These are phyloP conservation scores for Drosophila subobscura DNA, from an alignment of 1,140 invertebrate species.

Conservation along the genomic window DNA sequence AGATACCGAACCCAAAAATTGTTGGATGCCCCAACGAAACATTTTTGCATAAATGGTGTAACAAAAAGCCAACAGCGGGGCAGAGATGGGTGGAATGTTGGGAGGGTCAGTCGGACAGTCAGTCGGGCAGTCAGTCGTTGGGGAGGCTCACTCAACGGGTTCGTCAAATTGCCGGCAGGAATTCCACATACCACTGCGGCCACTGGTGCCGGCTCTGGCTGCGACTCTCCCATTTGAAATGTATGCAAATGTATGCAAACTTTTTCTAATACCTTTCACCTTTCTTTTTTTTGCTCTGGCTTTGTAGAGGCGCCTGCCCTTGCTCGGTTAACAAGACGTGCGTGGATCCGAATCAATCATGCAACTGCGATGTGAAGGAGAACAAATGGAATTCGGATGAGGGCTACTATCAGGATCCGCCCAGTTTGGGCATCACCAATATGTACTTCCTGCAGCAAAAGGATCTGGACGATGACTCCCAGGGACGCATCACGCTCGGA, in stretches of 20 bases:
- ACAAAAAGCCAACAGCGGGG: slow-evolving; percentile 51
- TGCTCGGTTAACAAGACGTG: slow-evolving; percentile 91
- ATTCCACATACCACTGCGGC: slow-evolving; percentile 12
- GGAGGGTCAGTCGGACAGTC: slow-evolving; percentile 11
- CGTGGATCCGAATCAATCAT: slow-evolving; percentile 90
- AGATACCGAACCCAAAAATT: slow-evolving; percentile 28
- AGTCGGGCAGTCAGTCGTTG: neutral
- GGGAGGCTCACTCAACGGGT: slow-evolving; percentile 52
- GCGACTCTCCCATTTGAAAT: slow-evolving; percentile 36
- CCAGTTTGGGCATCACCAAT: slow-evolving; percentile 93
- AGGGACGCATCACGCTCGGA: slow-evolving; percentile 93
- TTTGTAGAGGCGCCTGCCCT: slow-evolving; percentile 86
- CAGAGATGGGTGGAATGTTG: slow-evolving; percentile 1
- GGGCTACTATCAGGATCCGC: slow-evolving; percentile 90
- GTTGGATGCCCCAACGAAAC: slow-evolving; percentile 30
- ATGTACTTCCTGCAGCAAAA: slow-evolving; percentile 95
- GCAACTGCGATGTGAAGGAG: slow-evolving; percentile 93
- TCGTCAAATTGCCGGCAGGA: slow-evolving; percentile 66
- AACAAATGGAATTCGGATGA: slow-evolving; percentile 94
- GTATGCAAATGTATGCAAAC: slow-evolving; percentile 70
- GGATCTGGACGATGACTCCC: slow-evolving; percentile 91
- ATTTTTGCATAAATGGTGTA: slow-evolving; percentile 56
- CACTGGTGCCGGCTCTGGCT: neutral
- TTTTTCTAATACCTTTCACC: slow-evolving; percentile 68
- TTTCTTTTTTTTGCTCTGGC: slow-evolving; percentile 30